Conservation (phyloP, 2,113 vertebrate genomes). For the Cyanoderma ruficeps region DNA sequence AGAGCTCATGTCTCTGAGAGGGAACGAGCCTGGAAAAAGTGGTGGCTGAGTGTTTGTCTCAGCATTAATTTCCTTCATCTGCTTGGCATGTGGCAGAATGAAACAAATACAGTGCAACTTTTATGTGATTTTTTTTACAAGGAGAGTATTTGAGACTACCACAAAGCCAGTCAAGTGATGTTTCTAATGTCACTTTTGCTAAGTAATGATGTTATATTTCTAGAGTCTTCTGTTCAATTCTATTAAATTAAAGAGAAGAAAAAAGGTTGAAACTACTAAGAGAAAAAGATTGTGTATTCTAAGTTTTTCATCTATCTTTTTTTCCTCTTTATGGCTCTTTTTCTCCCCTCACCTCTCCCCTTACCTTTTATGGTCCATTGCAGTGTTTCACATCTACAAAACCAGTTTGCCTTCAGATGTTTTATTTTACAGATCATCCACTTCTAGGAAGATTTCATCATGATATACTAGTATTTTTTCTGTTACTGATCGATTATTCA, state of each 20-base stretch:
- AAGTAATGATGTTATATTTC: not conserved
- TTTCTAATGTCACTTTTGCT: not conserved
- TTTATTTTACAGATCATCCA: not conserved
- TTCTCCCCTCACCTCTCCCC: not conserved
- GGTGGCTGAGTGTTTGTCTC: not conserved
- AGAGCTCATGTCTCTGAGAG: not conserved
- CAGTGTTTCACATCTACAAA: not conserved
- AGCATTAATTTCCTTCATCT: conserved; percentile 1
- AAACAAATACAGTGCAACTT: conserved; percentile 14
- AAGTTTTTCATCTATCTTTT: not conserved
- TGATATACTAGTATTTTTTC: not conserved
- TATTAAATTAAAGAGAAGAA: not conserved
- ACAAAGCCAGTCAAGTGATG: conserved; percentile 13
- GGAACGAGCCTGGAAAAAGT: not conserved
- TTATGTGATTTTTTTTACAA: not conserved
- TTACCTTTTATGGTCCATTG: not conserved
- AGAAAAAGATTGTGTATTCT: not conserved
- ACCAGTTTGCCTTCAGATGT: not conserved
- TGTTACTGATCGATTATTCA: not conserved
- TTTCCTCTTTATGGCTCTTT: not conserved
- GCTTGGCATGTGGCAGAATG: conserved; percentile 3
- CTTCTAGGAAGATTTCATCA: not conserved
- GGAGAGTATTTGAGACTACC: not conserved
- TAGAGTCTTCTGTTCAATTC: not conserved
- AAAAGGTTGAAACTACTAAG: not conserved